These are phyloP conservation scores for Prunella himalayana DNA, from an alignment of 2,113 vertebrate genomes.

Conservation along the genomic window DNA sequence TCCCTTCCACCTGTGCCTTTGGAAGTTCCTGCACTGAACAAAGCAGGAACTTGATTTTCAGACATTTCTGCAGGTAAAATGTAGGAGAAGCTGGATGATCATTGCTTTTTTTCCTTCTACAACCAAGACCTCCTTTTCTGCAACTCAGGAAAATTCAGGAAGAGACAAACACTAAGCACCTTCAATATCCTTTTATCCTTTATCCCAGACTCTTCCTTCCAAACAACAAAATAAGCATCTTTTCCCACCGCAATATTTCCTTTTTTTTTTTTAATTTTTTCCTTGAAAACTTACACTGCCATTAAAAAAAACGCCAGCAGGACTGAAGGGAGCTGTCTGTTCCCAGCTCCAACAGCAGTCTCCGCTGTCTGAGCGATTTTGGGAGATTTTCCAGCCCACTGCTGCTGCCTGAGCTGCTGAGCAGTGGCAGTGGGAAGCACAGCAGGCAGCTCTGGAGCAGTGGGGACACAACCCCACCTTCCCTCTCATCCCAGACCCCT, in stretches of 20 bases:
- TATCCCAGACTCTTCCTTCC: not conserved
- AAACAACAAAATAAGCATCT: not conserved
- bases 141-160: not conserved
- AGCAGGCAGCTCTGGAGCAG: not conserved
- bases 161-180: not conserved
- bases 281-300: not conserved
- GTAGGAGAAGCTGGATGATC: not conserved
- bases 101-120: not conserved
- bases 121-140: not conserved
- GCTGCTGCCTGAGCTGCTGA: not conserved
- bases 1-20: not conserved
- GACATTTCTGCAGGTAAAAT: not conserved
- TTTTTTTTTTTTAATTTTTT: not conserved
- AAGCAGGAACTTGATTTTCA: not conserved
- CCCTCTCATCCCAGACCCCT: not conserved
- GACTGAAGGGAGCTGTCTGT: not conserved
- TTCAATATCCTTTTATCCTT: not conserved
- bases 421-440: not conserved
- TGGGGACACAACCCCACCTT: not conserved
- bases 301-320: not conserved
- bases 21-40: not conserved
- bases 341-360: not conserved
- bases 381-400: not conserved
- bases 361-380: not conserved
- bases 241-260: not conserved